Conservation (phyloP, 2,113 vertebrate species). For the Gadus chalcogrammus region DNA sequence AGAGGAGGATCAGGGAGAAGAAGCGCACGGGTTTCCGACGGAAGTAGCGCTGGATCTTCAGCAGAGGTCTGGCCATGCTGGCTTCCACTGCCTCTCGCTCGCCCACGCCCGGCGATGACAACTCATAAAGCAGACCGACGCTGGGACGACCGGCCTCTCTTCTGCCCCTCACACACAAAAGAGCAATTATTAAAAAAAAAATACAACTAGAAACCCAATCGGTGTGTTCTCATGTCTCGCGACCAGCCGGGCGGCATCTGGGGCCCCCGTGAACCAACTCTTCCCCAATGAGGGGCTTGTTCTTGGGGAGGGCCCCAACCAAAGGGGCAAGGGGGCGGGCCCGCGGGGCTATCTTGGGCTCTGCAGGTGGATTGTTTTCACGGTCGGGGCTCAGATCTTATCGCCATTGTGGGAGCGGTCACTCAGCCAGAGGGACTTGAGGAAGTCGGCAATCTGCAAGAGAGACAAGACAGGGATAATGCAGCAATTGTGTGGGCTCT, state of each 20-base stretch:
- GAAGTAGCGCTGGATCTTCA: constrained; percentile 92
- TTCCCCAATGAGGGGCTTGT: too few species aligned
- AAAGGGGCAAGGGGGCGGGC: too few species aligned
- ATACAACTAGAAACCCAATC: constrained; percentile 1
- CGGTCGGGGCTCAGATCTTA: constrained; percentile 53
- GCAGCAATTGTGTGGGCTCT: constrained; percentile 29
- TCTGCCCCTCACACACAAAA: constrained; percentile 8
- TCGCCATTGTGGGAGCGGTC: constrained; percentile 52
- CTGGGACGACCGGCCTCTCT: constrained; percentile 24
- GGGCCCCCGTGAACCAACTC: too few species aligned
- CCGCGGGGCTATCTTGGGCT: too few species aligned
- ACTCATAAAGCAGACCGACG: constrained; percentile 59
- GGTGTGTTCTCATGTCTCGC: too few species aligned
- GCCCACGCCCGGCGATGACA: constrained; percentile 39
- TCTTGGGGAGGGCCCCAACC: too few species aligned
- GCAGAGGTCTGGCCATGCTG: constrained; percentile 88
- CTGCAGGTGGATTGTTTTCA: too few species aligned
- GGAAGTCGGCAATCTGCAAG: constrained; percentile 68
- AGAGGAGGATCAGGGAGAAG: constrained; percentile 90
- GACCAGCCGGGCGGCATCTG: too few species aligned
- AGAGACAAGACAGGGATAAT: constrained; percentile 25
- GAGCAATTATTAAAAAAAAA: constrained; percentile 6
- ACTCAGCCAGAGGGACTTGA: constrained; percentile 50
- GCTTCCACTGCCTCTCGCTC: constrained; percentile 52
- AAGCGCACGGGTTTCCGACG: constrained; percentile 87